Evolutionary conservation across 2,888 invertebrate species (phyloP), one percentile per base, ranked within the genome.

Genomic region (Limnephilus marmoratus): DNA sequence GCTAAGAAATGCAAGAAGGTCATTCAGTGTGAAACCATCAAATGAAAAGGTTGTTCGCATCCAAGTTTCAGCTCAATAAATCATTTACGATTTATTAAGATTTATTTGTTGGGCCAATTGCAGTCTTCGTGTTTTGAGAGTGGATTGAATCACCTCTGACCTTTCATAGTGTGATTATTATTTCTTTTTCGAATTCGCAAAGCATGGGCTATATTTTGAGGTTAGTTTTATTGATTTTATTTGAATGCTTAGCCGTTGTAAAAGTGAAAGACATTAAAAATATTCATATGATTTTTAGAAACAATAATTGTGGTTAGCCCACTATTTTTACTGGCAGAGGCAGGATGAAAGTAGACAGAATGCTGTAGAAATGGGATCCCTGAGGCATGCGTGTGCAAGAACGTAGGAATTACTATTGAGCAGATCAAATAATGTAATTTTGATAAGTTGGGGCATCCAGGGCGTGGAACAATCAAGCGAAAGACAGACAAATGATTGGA

Each of bases 41-140:
- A 68, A 68, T 9, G 24, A 24, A 68, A 68, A 68, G 68, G 68
- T 68, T 68, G 68, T 68, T 68, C 9, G 68, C 68, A n/a, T 68
- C 68, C 68, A 68, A 68, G 68, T 68, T 68, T 68, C 68, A n/a
- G 68, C 68, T 68, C 68, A 68, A 68, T n/a, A 68, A 68, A 68
- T 83, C 34, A 83, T 83, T 37, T 34, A 37, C 83, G 83, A 37
- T 83, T 83, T 83, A 83, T 83, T 83, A n/a, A 83, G 83, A 83
- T 83, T 83, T 83, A 83, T 83, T 83, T 83, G 83, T 83, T 34
- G 37, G 18, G 18, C 9, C 83, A 83, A 83, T 83, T 83, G 83
- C 15, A 31, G 37, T 41, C 37, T 37, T 37, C 37, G 83, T 83
- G 34, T 34, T 24, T 83, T 83, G 24, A 31, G 24, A 83, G 83